Base-by-base conservation (phyloP, 2,113 vertebrate species). In the Cynocephalus volans region DNA sequence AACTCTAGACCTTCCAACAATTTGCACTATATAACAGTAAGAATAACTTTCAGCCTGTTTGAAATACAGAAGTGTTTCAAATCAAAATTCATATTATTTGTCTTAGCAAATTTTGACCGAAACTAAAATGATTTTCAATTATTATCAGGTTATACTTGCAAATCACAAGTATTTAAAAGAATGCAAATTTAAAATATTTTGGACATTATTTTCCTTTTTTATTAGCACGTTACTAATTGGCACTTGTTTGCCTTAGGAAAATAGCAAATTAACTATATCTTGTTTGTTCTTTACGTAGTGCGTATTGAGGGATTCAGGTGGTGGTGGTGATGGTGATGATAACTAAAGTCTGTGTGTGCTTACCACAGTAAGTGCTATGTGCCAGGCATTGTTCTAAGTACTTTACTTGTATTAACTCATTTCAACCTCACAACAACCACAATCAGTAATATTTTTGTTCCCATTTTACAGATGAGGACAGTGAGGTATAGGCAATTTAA, bases 121-220 rank as follows among this genome's bases (percentile, higher is more conserved):
- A 96, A 64, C 26, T 94, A 50, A 58, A 90, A 70, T 92, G 75
- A 97, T 88, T 65, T 93, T 26, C 4, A 48, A 8, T 89, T 96
- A 21, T 75, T 60, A 58, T 64, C 69, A 93, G 65, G 4, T 88
- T 95, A 54, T 83, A 80, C 31, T 90, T 62, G 33, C 9, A 92
- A 96, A 93, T 77, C 56, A 5, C 24, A 95, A 87, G 23, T 94
- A 84, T 85, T 95, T 90, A 19, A 48, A 96, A 91, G 82, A 62
- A 85, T 36, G 19, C 31, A 88, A 81, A 52, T 83, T 76, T 62
- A 65, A 88, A 90, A 69, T 92, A 54, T 58, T 41, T 67, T 1
- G 70, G 8, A 2, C 21, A 50, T 76, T 92, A 24, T n/a, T 83
- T 85, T 87, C 19, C 28, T 15, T 65, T 70, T 28, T 88, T 89